Conservation (phyloP, 1,140 invertebrate species). For the Saccostrea cuccullata region DNA sequence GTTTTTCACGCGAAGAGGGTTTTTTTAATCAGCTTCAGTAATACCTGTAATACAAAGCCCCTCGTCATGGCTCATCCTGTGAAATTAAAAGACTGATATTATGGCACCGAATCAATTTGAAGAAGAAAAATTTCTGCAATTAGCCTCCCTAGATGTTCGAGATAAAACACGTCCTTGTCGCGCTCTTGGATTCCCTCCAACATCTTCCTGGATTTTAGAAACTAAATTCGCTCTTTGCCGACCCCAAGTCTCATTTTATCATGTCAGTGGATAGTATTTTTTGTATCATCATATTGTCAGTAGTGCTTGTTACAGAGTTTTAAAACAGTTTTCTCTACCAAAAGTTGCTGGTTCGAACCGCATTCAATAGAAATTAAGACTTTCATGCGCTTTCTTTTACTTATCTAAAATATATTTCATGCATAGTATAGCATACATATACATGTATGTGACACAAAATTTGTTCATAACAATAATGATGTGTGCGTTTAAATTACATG, state of each 20-base stretch:
- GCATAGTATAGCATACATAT: no score
- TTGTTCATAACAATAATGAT: no score
- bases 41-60: not conserved
- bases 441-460: no score
- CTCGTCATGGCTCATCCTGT: not conserved
- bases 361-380: no score
- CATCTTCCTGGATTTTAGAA: conserved; percentile 1
- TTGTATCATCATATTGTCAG: not conserved
- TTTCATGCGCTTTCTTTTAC: no score
- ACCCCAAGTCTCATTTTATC: not conserved
- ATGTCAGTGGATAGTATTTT: not conserved
- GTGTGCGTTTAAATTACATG: no score
- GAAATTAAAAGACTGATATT: conserved; percentile 24
- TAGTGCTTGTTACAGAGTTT: no score
- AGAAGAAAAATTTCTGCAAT: conserved; percentile 2
- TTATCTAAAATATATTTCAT: no score
- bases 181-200: not conserved
- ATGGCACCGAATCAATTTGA: conserved; percentile 19
- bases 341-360: no score
- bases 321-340: no score
- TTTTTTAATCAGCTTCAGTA: conserved; percentile 7
- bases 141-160: not conserved
- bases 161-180: conserved; percentile 12
- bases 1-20: not conserved
- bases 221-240: not conserved